phyloP scores from a whole-genome alignment of 92 coral and sea anemone species.

The Porites evermanni region DNA sequence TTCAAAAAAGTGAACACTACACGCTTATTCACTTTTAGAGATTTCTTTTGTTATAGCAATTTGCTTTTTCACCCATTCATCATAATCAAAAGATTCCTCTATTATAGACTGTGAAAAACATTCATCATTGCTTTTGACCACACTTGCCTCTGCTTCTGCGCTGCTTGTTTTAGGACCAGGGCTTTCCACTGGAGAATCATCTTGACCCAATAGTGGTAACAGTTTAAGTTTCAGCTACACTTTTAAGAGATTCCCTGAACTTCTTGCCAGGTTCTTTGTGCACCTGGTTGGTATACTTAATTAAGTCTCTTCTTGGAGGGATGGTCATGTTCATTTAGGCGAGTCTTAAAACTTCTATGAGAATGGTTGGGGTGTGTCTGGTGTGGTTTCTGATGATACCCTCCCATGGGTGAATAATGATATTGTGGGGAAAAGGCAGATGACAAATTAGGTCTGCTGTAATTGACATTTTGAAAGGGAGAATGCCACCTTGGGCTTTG shows the following conservation, averaged over 20 bases:
- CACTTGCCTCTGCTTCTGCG: conserved; percentile 10
- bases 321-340: conserved; percentile 34
- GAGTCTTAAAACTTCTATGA: not conserved
- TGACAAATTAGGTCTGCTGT: conserved; percentile 10
- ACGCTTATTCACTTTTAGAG: not conserved
- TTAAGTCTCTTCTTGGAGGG: conserved; percentile 17
- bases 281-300: conserved; percentile 11
- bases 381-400: conserved; percentile 33
- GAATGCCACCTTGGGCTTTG: conserved; percentile 36
- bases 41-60: conserved; percentile 19
- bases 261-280: conserved; percentile 31
- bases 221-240: conserved; percentile 26
- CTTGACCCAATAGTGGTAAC: conserved; percentile 28
- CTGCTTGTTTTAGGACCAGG: conserved; percentile 23
- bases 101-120: conserved; percentile 13
- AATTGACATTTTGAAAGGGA: conserved; percentile 23
- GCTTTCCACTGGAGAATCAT: conserved; percentile 31
- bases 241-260: conserved; percentile 38
- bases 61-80: conserved; percentile 30
- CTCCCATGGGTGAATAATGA: conserved; percentile 15
- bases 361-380: conserved; percentile 28
- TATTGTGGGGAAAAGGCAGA: conserved; percentile 3
- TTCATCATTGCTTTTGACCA: conserved; percentile 14
- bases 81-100: conserved; percentile 45
- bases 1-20: too few species aligned